Conservation (phyloP, 2,888 invertebrate species). For the Lasioglossum malachurum region DNA sequence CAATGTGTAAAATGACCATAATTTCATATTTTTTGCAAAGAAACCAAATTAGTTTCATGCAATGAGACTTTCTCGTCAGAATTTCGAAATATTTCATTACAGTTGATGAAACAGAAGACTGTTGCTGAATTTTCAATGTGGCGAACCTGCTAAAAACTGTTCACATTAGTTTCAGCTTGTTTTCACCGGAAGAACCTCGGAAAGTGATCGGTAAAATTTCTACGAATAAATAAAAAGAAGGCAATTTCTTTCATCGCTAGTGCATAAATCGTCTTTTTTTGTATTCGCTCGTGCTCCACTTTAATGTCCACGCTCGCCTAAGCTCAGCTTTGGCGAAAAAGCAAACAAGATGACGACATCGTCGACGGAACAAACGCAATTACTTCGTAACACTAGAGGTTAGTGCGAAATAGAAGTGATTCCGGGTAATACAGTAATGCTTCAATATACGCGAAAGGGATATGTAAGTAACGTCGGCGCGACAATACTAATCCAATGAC, state of each 20-base stretch:
- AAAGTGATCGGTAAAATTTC: not conserved
- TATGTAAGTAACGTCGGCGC: not conserved
- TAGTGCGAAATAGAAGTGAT: not conserved
- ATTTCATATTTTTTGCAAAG: not conserved
- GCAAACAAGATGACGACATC: not conserved
- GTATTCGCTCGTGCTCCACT: not conserved
- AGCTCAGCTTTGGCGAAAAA: not conserved
- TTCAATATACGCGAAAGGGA: not conserved
- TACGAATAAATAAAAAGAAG: not conserved
- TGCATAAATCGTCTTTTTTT: not conserved
- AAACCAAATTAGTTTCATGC: not conserved
- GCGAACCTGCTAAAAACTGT: not conserved
- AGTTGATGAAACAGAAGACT: not conserved
- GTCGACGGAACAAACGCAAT: not conserved
- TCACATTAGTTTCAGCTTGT: not conserved
- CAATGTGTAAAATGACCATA: not conserved
- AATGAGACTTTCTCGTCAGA: too few relatives aligned
- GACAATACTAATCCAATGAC: too few relatives aligned
- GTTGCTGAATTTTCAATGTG: not conserved
- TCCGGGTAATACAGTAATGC: not conserved
- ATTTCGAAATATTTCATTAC: not conserved
- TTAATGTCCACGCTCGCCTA: not conserved
- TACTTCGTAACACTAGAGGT: not conserved
- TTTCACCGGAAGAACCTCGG: not conserved
- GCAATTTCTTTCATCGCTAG: not conserved